Conservation (phyloP, 2,888 invertebrate species). For the Caradrina kadenii region DNA sequence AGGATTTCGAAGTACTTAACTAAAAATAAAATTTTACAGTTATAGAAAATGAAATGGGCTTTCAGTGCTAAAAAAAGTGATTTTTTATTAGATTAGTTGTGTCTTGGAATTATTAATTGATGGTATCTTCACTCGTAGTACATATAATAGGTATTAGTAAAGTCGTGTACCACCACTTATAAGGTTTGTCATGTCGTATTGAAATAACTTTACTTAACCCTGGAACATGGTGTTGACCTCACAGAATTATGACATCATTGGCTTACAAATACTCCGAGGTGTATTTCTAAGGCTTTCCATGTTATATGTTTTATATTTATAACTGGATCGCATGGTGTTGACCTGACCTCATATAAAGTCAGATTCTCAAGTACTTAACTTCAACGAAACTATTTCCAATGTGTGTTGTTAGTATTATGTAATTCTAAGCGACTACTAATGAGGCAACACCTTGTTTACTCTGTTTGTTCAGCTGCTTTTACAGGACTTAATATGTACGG, state of each 20-base stretch:
- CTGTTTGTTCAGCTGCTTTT: slow-evolving; percentile 33
- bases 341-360: slow-evolving; percentile 17
- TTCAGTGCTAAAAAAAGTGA: no score
- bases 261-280: slow-evolving; percentile 20
- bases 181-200: slow-evolving; percentile 27
- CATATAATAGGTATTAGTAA: slow-evolving; percentile 13
- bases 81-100: no score
- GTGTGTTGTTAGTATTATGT: slow-evolving; percentile 31
- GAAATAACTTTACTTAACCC: slow-evolving; percentile 21
- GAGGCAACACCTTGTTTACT: slow-evolving; percentile 34
- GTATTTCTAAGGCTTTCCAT: slow-evolving; percentile 36
- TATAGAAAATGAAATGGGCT: no score
- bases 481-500: slow-evolving; percentile 1
- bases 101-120: no score
- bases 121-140: no score
- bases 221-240: slow-evolving; percentile 41
- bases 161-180: slow-evolving; percentile 18
- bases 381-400: slow-evolving; percentile 31
- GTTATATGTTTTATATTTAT: slow-evolving; percentile 13
- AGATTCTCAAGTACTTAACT: slow-evolving; percentile 6
- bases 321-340: slow-evolving; percentile 33
- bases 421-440: slow-evolving; percentile 41
- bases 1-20: no score
- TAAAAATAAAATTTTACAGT: no score
- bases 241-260: slow-evolving; percentile 18